phyloP scores from a whole-genome alignment of 2,113 vertebrate species.

The Shinisaurus crocodilurus region DNA sequence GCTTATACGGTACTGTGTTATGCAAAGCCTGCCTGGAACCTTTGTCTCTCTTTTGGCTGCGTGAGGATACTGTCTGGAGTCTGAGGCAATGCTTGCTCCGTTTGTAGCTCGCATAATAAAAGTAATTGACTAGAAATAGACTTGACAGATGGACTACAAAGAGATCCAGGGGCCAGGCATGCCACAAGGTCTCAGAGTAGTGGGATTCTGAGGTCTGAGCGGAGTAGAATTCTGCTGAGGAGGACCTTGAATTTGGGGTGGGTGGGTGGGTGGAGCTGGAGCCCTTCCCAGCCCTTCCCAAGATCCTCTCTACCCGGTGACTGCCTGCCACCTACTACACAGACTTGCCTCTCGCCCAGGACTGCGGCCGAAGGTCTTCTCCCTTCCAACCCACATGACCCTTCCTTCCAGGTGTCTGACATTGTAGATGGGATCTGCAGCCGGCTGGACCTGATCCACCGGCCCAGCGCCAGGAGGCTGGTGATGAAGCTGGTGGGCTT shows the following conservation, averaged over 20 bases:
- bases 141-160: no score
- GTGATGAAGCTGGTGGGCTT: conserved; percentile 29
- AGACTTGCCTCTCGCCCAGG: neutral
- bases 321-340: neutral
- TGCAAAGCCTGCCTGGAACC: no score
- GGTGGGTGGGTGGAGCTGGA: neutral
- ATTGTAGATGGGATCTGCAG: conserved; percentile 31
- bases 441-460: conserved; percentile 20
- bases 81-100: no score
- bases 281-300: neutral
- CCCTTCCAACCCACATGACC: no score
- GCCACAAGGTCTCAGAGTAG: neutral
- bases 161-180: no score
- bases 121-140: no score
- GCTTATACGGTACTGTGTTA: no score
- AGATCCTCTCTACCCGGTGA: neutral
- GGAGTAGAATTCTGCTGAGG: neutral
- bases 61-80: no score
- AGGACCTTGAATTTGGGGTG: neutral
- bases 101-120: no score
- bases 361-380: neutral
- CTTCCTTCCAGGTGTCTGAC: conserved; percentile 8
- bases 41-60: no score
- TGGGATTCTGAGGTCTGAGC: neutral
- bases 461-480: neutral